These are phyloP conservation scores for Zaprionus camerounensis DNA, from an alignment of 1,140 invertebrate species.

Conservation along the genomic window DNA sequence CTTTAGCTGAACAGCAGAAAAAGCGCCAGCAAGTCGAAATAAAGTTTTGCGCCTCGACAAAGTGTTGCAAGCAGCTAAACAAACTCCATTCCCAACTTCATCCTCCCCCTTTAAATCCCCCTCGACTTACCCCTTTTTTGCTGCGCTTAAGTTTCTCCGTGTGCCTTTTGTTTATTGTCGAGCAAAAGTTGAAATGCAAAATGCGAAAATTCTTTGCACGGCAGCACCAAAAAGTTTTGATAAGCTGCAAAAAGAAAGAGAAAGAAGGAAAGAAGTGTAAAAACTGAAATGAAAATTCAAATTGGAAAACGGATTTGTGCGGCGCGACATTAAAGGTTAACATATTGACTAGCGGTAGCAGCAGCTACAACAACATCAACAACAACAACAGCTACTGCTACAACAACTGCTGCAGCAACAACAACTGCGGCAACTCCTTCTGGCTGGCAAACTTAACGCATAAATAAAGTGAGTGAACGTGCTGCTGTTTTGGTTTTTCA, in stretches of 20 bases:
- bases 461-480: slow-evolving; percentile 62
- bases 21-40: slow-evolving; percentile 53
- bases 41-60: slow-evolving; percentile 59
- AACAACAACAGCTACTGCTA: not conserved
- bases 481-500: slow-evolving; percentile 13
- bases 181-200: slow-evolving; percentile 54
- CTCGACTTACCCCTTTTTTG: not conserved
- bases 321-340: slow-evolving; percentile 26
- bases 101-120: slow-evolving; percentile 7
- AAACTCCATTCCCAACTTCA: slow-evolving; percentile 51
- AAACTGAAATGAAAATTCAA: slow-evolving; percentile 57
- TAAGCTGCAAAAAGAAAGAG: slow-evolving; percentile 35
- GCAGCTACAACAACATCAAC: slow-evolving; percentile 3
- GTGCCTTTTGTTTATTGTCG: slow-evolving; percentile 71
- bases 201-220: slow-evolving; percentile 33
- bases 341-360: slow-evolving; percentile 9
- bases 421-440: not conserved
- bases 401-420: not conserved
- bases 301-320: slow-evolving; percentile 63
- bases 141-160: slow-evolving; percentile 27
- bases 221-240: slow-evolving; percentile 50
- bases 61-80: slow-evolving; percentile 76
- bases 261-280: not conserved
- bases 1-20: slow-evolving; percentile 34
- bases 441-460: slow-evolving; percentile 68